Base-by-base conservation (phyloP, 2,797 vertebrate species). In the Malurus leucopterus region DNA sequence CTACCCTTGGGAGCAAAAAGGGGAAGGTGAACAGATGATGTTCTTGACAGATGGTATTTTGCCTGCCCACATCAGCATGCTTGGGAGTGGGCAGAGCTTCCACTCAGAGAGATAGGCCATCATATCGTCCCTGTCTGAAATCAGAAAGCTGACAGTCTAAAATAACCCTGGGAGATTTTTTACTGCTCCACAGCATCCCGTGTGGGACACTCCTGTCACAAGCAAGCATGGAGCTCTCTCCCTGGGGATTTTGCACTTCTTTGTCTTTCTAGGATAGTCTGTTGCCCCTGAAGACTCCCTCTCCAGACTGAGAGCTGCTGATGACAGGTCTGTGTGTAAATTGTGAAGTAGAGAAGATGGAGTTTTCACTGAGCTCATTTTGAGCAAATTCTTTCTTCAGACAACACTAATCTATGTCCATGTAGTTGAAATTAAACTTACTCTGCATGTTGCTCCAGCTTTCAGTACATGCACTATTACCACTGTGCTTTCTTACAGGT, bases 381-480 rank as follows among this genome's bases (percentile, higher is more conserved):
- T 74, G 40, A 83, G 30, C 24, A 29, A 38, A 23, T 23, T 5
- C 12, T 63, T 85, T 47, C 32, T 58, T 83, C 51, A 51, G 40
- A 36, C 26, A 38, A 14, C 61, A 6, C 19, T 47, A 34, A 12
- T 36, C 4, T 3, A 11, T 49, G 26, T n/a, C 58, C 13, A 3
- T 44, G 27, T 19, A 68, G 32, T 53, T 64, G 8, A 5, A 84
- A 80, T 47, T 54, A 22, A 77, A 30, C 22, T 86, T 69, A 27
- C 58, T 59, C 38, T 63, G 4, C 1, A 0, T 34, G 47, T 44
- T 79, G 17, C 19, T 30, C 34, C 11, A 34, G 9, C 38, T 68
- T 1, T 30, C 4, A 2, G 34, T 38, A 40, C 18, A 0, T 11
- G 23, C 3, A 1, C 26, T 59, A 0, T 69, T 84, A 41, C 9